Base-by-base conservation (phyloP, 2,888 invertebrate species). In the Stenichneumon culpator region DNA sequence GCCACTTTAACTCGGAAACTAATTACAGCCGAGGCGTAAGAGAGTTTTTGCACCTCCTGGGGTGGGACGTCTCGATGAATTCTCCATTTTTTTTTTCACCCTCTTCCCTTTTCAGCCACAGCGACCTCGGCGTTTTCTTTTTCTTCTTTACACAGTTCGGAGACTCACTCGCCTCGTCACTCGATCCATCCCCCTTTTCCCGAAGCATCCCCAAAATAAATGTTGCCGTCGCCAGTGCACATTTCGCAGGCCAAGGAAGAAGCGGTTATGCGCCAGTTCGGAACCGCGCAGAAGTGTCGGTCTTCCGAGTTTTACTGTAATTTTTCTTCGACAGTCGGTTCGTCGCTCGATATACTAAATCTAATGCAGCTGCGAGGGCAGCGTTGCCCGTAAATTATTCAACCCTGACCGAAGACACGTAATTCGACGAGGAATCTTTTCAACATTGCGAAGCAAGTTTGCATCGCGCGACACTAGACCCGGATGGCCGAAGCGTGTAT, bases 1-100 rank as follows among this genome's bases (percentile, higher is more conserved):
- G 89, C 91, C 89, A 91, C 90, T 93, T 90, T 90, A 92, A 91
- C 91, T 92, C 91, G 87, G 88, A 90, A 92, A 91, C 93, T 93
- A 93, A 93, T 93, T 92, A 92, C 91, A 89, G 88, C 84, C 87
- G 87, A 87, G 87, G 87, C 89, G 90, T 89, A 88, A 90, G 89
- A 86, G 87, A 88, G 90, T 92, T 92, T 91, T 91, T 90, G 88
- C 88, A 87, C 85, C 88, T 87, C 83, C 36, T 79, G 85, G 83
- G 86, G 68, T 60, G 65, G 83, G 82, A 77, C 65, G 79, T 70
- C 79, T 72, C 83, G 74, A 68, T 78, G 86, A 77, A 84, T 88
- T 87, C 87, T 85, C 84, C 86, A 86, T 84, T 86, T 87, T 88
- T 87, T 87, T 84, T 85, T 81, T 50, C 57, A 52, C 44, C 4